Base-by-base conservation (phyloP, 2,888 invertebrate genomes). In the Nephrotoma guestfalica region DNA sequence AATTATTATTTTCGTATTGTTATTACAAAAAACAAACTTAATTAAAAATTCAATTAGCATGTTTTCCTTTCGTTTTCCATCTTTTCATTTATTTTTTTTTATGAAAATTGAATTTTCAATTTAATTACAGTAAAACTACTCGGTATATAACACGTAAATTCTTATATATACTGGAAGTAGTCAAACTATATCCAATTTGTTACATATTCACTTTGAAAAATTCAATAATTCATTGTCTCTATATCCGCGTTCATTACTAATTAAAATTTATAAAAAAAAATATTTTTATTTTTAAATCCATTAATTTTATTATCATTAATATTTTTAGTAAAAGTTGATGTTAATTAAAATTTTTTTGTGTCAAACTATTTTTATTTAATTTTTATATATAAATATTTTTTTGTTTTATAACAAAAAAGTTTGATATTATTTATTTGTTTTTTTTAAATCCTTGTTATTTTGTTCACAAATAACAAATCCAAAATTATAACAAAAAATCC, bases 401-500 rank as follows among this genome's bases (percentile, higher is more conserved):
- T 57, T 57, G 9, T 18, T 71, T 71, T 13, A 71, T 71, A 30
- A 57, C 51, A 57, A 15, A 57, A 57, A 71, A 71, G 9, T 71
- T 71, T 71, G 3, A 30, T 71, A 71, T 71, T 71, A 71, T 71
- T 71, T 71, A 30, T 71, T 30, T 71, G 71, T 57, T 57, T 57
- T 57, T 51, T 57, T 30, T 57, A 57, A 57, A 71, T 84, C 84
- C 84, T 84, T 15, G 41, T 84, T 84, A 84, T 84, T 41, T 84
- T 41, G 41, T 84, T 41, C 41, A 84, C 41, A 84, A 41, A 84
- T 42, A 84, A 84, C n/a, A 84, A 84, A 84, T 84, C 84, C 84
- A 84, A 84, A 83, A 84, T 6, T 92, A 92, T 93, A 93, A 92
- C 93, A 93, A 93, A 92, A 93, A 93, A 94, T 93, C 94, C 94